Base-by-base conservation (phyloP, 2,113 vertebrate genomes). In the Cynoglossus semilaevis region DNA sequence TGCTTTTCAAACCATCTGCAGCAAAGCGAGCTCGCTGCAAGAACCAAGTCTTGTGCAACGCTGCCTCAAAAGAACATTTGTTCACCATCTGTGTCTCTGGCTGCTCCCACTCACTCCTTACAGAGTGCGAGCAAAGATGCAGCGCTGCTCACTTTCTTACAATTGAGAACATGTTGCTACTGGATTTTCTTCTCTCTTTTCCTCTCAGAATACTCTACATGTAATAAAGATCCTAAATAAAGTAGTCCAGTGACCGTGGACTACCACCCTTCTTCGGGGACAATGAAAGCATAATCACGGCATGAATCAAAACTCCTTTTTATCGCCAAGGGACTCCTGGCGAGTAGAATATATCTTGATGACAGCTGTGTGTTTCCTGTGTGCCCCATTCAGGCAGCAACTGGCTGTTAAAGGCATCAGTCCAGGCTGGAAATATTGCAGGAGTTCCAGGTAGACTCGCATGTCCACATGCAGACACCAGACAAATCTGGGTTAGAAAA, bases 351-450 rank as follows among this genome's bases (percentile, higher is more conserved):
- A 65, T 79, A 65, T 84, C 74, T 77, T 82, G 79, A 85, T 89
- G 86, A 87, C 85, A 86, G 84, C 77, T 85, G 70, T 81, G 81
- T 69, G 76, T 79, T 85, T 88, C 83, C 80, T 84, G 76, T 88
- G 66, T 74, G 51, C 71, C 52, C 67, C 63, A 67, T 76, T 83
- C 79, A 80, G 67, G 47, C 67, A 74, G 68, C 77, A 79, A 56
- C 77, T 84, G 81, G 76, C 79, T 90, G 82, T 64, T 84, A 81
- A 77, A 85, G 51, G 73, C 74, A 85, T 88, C 83, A 87, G 63
- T 56, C 46, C 61, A 14, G 61, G 43, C 77, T 86, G 84, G 77
- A 89, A 84, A 88, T 69, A 65, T 65, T 76, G 77, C 43, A 53
- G 36, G 35, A 22, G 45, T 72, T 77, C 74, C 84, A 80, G 70